Evolutionary conservation across 2,888 invertebrate genomes (phyloP), one percentile per base, ranked within the genome.

Genomic region (Tachina grossa): DNA sequence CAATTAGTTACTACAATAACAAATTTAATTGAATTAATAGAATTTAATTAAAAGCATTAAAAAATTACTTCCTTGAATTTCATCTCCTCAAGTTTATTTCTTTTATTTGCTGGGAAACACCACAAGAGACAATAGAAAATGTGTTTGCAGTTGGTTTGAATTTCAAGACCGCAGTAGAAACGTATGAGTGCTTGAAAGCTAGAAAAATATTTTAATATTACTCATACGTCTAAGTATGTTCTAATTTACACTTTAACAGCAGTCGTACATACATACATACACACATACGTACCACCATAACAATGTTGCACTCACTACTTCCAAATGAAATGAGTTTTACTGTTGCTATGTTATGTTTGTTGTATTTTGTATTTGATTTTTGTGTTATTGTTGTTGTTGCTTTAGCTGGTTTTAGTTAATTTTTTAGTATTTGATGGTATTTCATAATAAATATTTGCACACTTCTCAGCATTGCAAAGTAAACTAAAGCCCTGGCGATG

Each of bases 361-460:
- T 51, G 19, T 65, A n/a, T n/a, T n/a, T 11, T 13, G 4, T 14
- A 9, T 53, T 43, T 31, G 31, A n/a, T 16, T 39, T 55, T n/a
- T 3, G 13, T 61, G 14, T 45, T 22, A 45, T 61, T 53, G 41
- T 13, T 19, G 4, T n/a, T 61, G 19, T 19, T 51, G 13, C 2
- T 57, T 74, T 49, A 16, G n/a, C 41, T 57, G 69, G 53, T 84
- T 84, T 80, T 39, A 65, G n/a, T 80, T 80, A 80, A 84, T 75
- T 79, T 74, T 79, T 79, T 75, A 78, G 63, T 57, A 65, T 84
- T 79, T 83, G 43, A 59, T 83, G 83, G 77, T 78, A 72, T 83
- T 77, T 51, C 71, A 65, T 66, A 47, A 53, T 72, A 83, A 83
- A 83, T 83, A 83, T 83, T 83, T 83, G 59, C 83, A 66, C 72